Evolutionary conservation across 2,113 vertebrate species (phyloP).

Genomic region (Heterotilapia buettikoferi): DNA sequence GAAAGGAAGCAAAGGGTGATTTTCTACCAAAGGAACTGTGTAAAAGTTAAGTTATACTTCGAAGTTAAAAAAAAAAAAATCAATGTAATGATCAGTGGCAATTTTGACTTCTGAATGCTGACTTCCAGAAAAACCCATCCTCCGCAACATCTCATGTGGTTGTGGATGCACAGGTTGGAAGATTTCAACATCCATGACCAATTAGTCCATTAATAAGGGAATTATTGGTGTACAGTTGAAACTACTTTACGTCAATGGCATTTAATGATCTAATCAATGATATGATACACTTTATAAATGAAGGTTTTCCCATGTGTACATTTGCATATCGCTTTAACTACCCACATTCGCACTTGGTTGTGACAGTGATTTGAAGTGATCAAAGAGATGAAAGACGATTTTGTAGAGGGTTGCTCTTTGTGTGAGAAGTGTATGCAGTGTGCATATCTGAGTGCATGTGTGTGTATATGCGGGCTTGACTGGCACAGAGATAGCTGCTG

Average conservation of each 20-base stretch:
- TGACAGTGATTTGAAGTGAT: conserved; percentile 46
- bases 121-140: not conserved
- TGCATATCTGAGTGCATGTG: conserved; percentile 17
- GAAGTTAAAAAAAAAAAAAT: conserved; percentile 21
- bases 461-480: conserved; percentile 6
- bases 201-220: conserved; percentile 29
- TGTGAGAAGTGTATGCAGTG: not conserved
- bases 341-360: not conserved
- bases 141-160: not conserved
- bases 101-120: not conserved
- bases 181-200: conserved; percentile 11
- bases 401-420: conserved; percentile 4
- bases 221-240: not conserved
- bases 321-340: conserved; percentile 14
- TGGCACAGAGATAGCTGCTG: conserved; percentile 21
- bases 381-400: conserved; percentile 43
- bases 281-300: not conserved
- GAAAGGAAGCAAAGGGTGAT: not conserved
- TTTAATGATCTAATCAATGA: not conserved
- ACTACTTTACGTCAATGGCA: not conserved
- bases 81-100: conserved; percentile 30
- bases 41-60: conserved; percentile 19
- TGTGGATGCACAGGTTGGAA: not conserved
- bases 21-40: not conserved
- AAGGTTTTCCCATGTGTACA: not conserved